Evolutionary conservation across 2,797 vertebrate genomes (phyloP), one percentile per base, ranked within the genome.

Genomic region (Huso huso): DNA sequence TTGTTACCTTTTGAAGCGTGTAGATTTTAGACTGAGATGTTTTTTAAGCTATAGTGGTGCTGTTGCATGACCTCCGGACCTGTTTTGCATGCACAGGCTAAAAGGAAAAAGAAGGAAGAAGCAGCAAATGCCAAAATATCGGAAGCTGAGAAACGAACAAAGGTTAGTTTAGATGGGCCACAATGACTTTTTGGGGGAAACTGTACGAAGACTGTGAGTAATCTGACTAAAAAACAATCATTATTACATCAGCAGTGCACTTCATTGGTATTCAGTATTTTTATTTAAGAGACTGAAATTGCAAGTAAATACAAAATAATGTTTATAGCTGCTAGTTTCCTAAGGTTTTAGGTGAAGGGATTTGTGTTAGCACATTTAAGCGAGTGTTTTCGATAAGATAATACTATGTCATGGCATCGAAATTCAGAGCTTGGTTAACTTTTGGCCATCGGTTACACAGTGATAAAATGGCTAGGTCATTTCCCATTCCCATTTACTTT

Each of bases 61-160:
- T 86, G 23, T 86, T 88, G 78, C 84, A 78, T 90, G 84, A 85
- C 82, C 77, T 81, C 81, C 76, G 82, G 76, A 86, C 77, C 80
- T 89, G 77, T 88, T 94, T 88, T 88, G 69, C 81, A 79, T 81
- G 78, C 80, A 81, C 86, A 98, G 96, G 94, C 90, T 68, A 99
- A 95, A 90, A 95, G 93, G 88, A 96, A 87, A 85, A 98, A 91
- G 89, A 98, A 94, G 79, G 94, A 96, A 84, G 94, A 94, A 82
- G 94, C 93, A 62, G 94, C 92, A 78, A 98, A 94, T 87, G 93
- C 95, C 77, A 97, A 94, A 92, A 92, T 98, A 86, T 69, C 97
- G 84, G 95, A 98, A 81, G 92, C 95, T 48, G 94, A 97, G 84
- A 98, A 95, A 87, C 89, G 93, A 84, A 93, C 88, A 85, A 94